Conservation (phyloP, 2,113 vertebrate genomes). For the Hippocampus comes region DNA sequence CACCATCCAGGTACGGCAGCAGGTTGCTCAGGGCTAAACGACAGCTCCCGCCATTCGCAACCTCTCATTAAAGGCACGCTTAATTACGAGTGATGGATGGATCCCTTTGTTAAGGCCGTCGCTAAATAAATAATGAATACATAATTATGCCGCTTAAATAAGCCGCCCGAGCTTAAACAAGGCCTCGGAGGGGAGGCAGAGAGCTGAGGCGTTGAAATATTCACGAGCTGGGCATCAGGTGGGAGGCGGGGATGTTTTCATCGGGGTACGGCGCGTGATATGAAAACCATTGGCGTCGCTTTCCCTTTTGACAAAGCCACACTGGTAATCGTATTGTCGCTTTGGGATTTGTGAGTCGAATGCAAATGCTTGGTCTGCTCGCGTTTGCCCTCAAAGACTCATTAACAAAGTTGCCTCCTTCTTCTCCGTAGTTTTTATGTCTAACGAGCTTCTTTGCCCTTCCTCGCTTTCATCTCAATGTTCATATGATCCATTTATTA, state of each 20-base stretch:
- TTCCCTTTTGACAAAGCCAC: neutral
- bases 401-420: neutral
- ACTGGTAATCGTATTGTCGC: neutral
- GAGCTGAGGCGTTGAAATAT: slow-evolving; percentile 55
- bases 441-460: neutral
- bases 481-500: neutral
- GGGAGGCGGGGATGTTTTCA: slow-evolving; percentile 38
- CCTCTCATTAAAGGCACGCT: slow-evolving; percentile 60
- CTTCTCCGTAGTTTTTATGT: neutral
- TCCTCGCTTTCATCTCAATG: neutral
- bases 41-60: slow-evolving; percentile 61
- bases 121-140: slow-evolving; percentile 72
- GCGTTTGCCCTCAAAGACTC: neutral
- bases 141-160: slow-evolving; percentile 66
- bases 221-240: slow-evolving; percentile 46
- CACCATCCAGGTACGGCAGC: slow-evolving; percentile 56
- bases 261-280: neutral
- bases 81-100: slow-evolving; percentile 73
- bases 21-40: slow-evolving; percentile 56
- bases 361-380: neutral
- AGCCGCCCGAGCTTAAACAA: slow-evolving; percentile 59
- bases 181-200: slow-evolving; percentile 46
- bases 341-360: neutral
- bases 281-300: neutral
- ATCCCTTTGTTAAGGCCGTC: slow-evolving; percentile 48